Evolutionary conservation across 2,113 vertebrate species (phyloP).

Genomic region (Pangasianodon hypophthalmus): DNA sequence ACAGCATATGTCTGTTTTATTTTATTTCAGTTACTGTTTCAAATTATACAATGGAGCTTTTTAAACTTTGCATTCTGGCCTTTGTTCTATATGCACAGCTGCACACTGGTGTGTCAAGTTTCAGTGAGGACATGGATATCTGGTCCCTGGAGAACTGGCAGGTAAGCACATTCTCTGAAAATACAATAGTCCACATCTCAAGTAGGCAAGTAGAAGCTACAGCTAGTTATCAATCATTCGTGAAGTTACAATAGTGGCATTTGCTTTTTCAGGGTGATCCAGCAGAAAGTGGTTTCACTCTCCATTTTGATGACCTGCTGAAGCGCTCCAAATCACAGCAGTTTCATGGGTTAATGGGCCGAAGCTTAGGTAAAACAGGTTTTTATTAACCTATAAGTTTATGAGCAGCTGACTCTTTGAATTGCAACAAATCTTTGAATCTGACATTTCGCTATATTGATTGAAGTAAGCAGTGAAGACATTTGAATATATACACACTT

Average conservation of each 20-base stretch:
- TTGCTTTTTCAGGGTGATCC: constrained; percentile 60
- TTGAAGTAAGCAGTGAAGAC: not conserved
- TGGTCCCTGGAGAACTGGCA: constrained; percentile 68
- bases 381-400: not conserved
- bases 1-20: not conserved
- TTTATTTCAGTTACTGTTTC: not conserved
- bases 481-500: not conserved
- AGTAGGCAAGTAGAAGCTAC: not conserved
- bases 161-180: constrained; percentile 54
- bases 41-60: constrained; percentile 61
- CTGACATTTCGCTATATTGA: not conserved
- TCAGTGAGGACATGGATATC: constrained; percentile 55
- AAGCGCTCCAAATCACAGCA: constrained; percentile 70
- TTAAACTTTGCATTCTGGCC: constrained; percentile 63
- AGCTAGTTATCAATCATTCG: not conserved
- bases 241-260: not conserved
- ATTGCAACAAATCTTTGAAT: not conserved
- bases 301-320: constrained; percentile 66
- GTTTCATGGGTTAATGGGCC: constrained; percentile 75
- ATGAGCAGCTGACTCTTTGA: not conserved
- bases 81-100: constrained; percentile 62
- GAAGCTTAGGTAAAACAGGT: constrained; percentile 64
- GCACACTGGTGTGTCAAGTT: constrained; percentile 51
- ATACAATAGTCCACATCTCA: not conserved
- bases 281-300: constrained; percentile 54